A percentile compares a stretch with the other conserved stretches of the same genome.
Evolutionary conservation across 2,113 vertebrate species (phyloP).

Genomic region (Puma concolor): DNA sequence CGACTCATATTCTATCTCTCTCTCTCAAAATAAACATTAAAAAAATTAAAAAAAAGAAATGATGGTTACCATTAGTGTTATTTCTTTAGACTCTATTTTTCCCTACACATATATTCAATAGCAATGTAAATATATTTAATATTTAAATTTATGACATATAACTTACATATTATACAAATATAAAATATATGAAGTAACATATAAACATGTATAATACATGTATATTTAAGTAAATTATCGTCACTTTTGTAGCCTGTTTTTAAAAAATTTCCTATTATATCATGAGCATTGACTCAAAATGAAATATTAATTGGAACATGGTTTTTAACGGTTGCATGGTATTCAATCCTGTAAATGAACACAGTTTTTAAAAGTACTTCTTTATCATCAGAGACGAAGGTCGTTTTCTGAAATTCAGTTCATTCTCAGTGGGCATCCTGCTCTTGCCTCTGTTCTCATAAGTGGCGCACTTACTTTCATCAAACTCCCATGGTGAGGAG

Average conservation of each 20-base stretch:
- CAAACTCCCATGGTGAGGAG: not conserved
- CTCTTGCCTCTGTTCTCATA: not conserved
- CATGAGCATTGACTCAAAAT: not conserved
- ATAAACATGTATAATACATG: not conserved
- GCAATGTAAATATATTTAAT: not conserved
- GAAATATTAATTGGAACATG: not conserved
- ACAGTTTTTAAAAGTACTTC: not conserved
- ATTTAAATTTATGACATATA: not conserved
- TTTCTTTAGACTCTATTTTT: not conserved
- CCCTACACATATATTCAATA: not conserved
- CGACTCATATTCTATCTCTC: no score
- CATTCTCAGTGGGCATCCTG: not conserved
- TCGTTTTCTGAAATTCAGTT: not conserved
- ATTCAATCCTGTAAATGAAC: not conserved
- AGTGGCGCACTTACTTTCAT: not conserved
- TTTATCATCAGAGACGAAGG: not conserved
- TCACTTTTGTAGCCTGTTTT: not conserved
- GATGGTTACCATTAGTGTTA: not conserved
- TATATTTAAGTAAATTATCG: not conserved
- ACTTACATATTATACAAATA: not conserved
- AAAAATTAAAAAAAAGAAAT: not conserved
- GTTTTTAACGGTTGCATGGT: not conserved
- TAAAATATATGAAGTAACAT: not conserved
- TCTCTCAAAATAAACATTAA: no score
- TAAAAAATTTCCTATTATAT: not conserved